Evolutionary conservation across 1,140 invertebrate species (phyloP), one percentile per base, ranked within the genome.

Genomic region (Sinella curviseta): DNA sequence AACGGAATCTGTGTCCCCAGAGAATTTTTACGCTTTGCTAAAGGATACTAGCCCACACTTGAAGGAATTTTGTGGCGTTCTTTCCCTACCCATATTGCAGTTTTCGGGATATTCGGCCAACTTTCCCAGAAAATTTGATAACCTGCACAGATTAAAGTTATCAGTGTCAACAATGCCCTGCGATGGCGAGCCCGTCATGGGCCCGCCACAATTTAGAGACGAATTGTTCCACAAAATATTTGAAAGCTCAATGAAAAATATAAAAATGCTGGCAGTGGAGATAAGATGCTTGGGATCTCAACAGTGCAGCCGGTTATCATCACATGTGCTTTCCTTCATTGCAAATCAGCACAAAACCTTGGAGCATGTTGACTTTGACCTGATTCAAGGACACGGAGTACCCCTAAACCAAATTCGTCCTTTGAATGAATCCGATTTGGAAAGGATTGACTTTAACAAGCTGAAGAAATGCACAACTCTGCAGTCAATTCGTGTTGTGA

Each of bases 371-470:
- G 80, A 83, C 73, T 77, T 81, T 30, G 80, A 83, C 14, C 17
- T 83, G 8, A 76, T 81, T 30, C 76, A 79, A 65, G 82, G 82
- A 28, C 82, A 83, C 76, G 82, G 82, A 54, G 24, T 65, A 4
- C 39, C 39, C 39, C 30, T 82, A 3, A 33, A 36, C 1, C 80
- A 81, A 80, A 35, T 70, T 0, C 36, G 31, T n/a, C 78, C 80
- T 31, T 54, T 83, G 14, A 67, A 33, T 55, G 80, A 83, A 1
- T 31, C 55, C 26, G 80, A 83, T 55, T 36, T 78, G 31, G 70
- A 26, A 17, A 35, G 1, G 33, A 76, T 83, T 24, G 74, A 83
- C 30, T 48, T 79, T 14, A n/a, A 1, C 1, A 31, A 17, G 1
- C 20, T 83, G 26, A 74, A 77, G 24, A 77, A 78, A 31, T 8